These are phyloP conservation scores for Ditylenchus dipsaci DNA, from an alignment of 1,140 invertebrate species.

Conservation along the genomic window DNA sequence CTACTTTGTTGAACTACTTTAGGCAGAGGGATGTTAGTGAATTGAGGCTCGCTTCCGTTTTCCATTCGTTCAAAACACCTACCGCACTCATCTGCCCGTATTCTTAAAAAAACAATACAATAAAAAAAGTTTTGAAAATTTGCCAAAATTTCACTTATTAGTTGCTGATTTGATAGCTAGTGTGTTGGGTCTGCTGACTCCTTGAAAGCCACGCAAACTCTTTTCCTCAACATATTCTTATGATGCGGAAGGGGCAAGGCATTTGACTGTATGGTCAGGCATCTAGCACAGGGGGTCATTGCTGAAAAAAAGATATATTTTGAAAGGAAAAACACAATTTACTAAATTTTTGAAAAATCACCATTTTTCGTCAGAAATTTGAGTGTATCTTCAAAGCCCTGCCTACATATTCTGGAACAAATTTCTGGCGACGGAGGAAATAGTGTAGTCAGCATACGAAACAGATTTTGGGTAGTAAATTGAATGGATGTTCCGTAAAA, in stretches of 20 bases:
- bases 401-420: constrained; percentile 85
- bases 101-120: neutral
- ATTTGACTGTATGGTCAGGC: constrained; percentile 48
- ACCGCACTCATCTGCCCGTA: constrained; percentile 13
- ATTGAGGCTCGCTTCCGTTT: neutral
- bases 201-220: neutral
- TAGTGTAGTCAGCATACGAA: constrained; percentile 80
- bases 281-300: constrained; percentile 50
- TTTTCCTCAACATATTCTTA: neutral
- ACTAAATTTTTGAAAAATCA: constrained; percentile 56
- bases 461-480: constrained; percentile 76
- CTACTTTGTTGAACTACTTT: constrained; percentile 16
- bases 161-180: neutral
- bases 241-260: constrained; percentile 17
- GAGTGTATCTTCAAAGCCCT: constrained; percentile 92
- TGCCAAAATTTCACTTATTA: neutral
- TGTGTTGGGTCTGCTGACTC: neutral
- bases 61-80: constrained; percentile 11
- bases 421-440: constrained; percentile 90
- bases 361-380: constrained; percentile 83
- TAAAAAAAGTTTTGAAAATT: neutral
- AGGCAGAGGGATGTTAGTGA: constrained; percentile 19
- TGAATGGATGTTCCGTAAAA: constrained; percentile 91
- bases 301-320: constrained; percentile 24
- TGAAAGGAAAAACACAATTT: neutral